A percentile compares a stretch with the other conserved stretches of the same genome.
phyloP scores from a whole-genome alignment of 2,797 vertebrate genomes.

The Scarus forsteni region DNA sequence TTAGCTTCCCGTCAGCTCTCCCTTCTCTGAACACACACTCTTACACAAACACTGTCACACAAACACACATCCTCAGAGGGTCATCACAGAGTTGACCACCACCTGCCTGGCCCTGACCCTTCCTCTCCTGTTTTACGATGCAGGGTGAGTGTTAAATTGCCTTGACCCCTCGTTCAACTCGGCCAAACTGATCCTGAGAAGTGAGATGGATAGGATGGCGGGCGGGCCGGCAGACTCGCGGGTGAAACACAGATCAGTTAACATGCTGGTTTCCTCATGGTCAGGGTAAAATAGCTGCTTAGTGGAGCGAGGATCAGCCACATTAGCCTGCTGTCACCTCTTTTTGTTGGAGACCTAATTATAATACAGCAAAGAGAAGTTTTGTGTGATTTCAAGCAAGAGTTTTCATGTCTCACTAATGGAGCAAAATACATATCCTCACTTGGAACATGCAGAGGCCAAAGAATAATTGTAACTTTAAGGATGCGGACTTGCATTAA shows the following conservation, averaged over 20 bases:
- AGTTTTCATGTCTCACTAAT: too few species aligned
- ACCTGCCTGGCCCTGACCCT: constrained; percentile 64
- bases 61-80: constrained; percentile 46
- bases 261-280: constrained; percentile 52
- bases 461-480: too few species aligned
- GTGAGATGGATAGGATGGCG: constrained; percentile 62
- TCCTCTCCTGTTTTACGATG: constrained; percentile 57
- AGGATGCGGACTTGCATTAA: too few species aligned
- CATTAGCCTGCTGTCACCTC: constrained; percentile 34
- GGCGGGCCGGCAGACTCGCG: constrained; percentile 32
- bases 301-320: constrained; percentile 28
- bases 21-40: constrained; percentile 3
- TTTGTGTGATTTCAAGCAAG: too few species aligned
- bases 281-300: constrained; percentile 46
- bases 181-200: constrained; percentile 59
- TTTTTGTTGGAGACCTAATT: constrained; percentile 18
- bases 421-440: too few species aligned
- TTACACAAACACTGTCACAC: constrained; percentile 34
- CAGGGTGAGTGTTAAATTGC: constrained; percentile 77
- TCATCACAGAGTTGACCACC: constrained; percentile 55
- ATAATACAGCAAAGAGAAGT: neutral
- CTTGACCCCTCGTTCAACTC: constrained; percentile 79
- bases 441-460: too few species aligned
- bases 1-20: constrained; percentile 51
- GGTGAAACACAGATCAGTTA: constrained; percentile 51